Evolutionary conservation across 1,140 invertebrate genomes (phyloP).

Genomic region (Saccostrea echinata): DNA sequence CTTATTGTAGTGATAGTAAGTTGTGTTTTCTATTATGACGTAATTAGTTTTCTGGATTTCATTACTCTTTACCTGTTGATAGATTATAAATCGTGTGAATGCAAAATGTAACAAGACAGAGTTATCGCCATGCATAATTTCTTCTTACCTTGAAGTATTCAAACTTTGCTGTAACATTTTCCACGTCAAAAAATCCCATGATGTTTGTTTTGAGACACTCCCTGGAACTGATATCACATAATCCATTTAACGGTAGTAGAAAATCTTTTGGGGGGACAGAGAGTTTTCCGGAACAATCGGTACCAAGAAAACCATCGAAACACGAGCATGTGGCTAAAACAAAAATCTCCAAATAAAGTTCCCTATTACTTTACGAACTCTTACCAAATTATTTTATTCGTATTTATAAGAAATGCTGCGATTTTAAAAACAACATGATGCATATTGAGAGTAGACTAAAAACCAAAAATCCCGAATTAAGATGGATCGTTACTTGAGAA

Average conservation of each 20-base stretch:
- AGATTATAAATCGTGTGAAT: too few relatives aligned
- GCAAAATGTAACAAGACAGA: too few relatives aligned
- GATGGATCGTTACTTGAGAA: too few relatives aligned
- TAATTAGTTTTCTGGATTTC: background rate
- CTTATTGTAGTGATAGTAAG: background rate
- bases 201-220: background rate
- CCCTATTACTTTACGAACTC: too few relatives aligned
- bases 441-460: too few relatives aligned
- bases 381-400: too few relatives aligned
- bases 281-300: background rate
- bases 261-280: background rate
- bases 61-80: background rate
- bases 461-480: too few relatives aligned
- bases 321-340: background rate
- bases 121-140: too few relatives aligned
- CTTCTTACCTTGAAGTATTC: background rate
- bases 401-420: too few relatives aligned
- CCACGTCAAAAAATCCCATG: background rate
- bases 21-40: background rate
- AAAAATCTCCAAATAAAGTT: too few relatives aligned
- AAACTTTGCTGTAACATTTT: background rate
- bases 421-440: too few relatives aligned
- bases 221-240: background rate
- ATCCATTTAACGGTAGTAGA: background rate
- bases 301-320: background rate